Evolutionary conservation across 1,140 invertebrate genomes (phyloP).

Genomic region (Mesaphorura yosii): DNA sequence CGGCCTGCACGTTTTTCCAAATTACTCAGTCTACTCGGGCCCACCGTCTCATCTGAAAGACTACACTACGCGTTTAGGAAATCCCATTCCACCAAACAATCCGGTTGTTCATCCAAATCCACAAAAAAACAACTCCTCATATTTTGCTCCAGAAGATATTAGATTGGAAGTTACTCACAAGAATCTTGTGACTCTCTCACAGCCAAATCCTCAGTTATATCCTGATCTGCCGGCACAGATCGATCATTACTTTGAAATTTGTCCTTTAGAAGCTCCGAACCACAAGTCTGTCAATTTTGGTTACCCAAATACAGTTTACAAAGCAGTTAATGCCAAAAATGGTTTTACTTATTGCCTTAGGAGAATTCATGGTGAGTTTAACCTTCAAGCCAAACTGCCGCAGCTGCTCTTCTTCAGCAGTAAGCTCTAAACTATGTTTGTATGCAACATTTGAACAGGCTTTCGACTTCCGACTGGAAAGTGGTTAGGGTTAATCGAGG

Average conservation of each 20-base stretch:
- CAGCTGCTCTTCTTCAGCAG: too few relatives aligned
- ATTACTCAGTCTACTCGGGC: constrained; percentile 51
- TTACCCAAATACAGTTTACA: constrained; percentile 76
- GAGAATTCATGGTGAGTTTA: constrained; percentile 64
- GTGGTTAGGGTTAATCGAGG: constrained; percentile 70
- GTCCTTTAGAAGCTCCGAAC: constrained; percentile 61
- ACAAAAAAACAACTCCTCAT: constrained; percentile 38
- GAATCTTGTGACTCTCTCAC: constrained; percentile 58
- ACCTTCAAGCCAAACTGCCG: too few relatives aligned
- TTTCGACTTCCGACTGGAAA: constrained; percentile 70
- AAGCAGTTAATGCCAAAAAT: constrained; percentile 75
- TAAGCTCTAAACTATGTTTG: too few relatives aligned
- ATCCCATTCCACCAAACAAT: constrained; percentile 2
- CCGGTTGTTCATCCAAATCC: constrained; percentile 19
- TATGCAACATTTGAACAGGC: constrained; percentile 38
- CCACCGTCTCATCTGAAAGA: constrained; percentile 49
- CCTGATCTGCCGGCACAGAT: constrained; percentile 69
- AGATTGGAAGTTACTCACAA: constrained; percentile 61
- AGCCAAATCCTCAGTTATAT: constrained; percentile 52
- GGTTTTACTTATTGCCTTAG: constrained; percentile 74
- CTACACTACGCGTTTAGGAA: constrained; percentile 10
- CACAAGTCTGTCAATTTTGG: constrained; percentile 53
- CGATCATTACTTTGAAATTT: constrained; percentile 79
- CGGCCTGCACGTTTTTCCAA: constrained; percentile 34
- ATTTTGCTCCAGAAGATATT: constrained; percentile 64